Evolutionary conservation across 2,888 invertebrate species (phyloP).

Genomic region (Odontothrips loti): DNA sequence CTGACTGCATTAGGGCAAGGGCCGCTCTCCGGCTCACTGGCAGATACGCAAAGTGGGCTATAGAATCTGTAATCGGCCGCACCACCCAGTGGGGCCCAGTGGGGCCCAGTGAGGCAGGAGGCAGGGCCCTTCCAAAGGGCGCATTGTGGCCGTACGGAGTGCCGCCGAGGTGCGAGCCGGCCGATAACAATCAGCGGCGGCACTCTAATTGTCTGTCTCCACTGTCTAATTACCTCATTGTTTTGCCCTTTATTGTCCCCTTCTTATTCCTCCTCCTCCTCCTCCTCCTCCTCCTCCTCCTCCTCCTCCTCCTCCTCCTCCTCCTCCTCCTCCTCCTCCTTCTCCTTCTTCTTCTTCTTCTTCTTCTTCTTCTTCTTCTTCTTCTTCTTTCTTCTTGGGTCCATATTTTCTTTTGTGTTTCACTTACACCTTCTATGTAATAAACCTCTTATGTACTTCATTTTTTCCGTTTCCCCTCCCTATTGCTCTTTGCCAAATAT

Average conservation of each 20-base stretch:
- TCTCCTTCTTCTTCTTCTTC: background rate
- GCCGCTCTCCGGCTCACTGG: background rate
- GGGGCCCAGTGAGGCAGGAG: too few species aligned
- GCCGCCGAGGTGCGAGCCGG: background rate
- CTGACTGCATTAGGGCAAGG: background rate
- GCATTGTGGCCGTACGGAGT: background rate
- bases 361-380: background rate
- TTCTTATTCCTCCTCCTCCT: background rate
- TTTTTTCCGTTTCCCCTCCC: too few species aligned
- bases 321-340: background rate
- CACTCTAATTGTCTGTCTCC: slow-evolving; percentile 12
- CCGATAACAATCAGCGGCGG: background rate
- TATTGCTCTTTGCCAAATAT: too few species aligned
- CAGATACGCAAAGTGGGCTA: slow-evolving; percentile 16
- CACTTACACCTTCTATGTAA: too few species aligned
- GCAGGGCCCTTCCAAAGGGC: background rate
- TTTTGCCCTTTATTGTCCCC: slow-evolving; percentile 7
- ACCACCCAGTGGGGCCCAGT: too few species aligned
- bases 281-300: background rate
- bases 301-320: background rate
- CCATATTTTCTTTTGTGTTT: background rate
- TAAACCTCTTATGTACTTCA: too few species aligned
- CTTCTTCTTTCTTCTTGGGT: background rate
- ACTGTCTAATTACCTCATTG: slow-evolving; percentile 16
- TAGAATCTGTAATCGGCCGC: slow-evolving; percentile 7